A percentile compares a stretch with the other conserved stretches of the same genome.
Evolutionary conservation across 2,113 vertebrate genomes (phyloP).

Genomic region (Elanus axillaris): DNA sequence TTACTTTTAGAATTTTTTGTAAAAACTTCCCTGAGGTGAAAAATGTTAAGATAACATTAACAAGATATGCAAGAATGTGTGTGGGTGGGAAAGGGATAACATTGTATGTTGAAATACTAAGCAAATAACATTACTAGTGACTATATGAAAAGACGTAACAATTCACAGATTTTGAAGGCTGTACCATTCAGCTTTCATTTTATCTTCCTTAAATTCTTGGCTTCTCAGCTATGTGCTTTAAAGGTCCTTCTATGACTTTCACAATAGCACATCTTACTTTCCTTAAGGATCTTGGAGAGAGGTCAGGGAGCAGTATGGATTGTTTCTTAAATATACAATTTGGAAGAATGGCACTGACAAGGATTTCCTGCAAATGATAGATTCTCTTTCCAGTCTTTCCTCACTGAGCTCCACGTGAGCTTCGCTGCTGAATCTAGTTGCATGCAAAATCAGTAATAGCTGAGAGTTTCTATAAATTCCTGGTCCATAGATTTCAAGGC

Average conservation of each 20-base stretch:
- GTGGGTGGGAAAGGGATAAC: neutral
- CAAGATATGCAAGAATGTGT: slow-evolving; percentile 29
- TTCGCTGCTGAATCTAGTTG: neutral
- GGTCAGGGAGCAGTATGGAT: neutral
- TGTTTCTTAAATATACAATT: neutral
- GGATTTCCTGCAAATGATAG: neutral
- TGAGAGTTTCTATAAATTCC: neutral
- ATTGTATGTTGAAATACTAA: neutral
- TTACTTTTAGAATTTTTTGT: neutral
- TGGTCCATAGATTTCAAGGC: neutral
- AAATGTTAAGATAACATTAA: slow-evolving; percentile 35
- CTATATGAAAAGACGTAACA: neutral
- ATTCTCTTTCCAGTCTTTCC: neutral
- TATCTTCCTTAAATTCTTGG: neutral
- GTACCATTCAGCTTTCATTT: neutral
- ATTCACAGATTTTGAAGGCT: neutral
- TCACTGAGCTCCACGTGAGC: neutral
- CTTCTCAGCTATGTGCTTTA: neutral
- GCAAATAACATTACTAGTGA: slow-evolving; percentile 3
- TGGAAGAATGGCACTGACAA: neutral
- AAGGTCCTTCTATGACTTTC: neutral
- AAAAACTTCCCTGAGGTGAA: neutral
- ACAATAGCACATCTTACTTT: neutral
- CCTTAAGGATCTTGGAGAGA: neutral
- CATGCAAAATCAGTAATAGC: neutral